Conservation (phyloP, 2,113 vertebrate species). For the Anseranas semipalmata region DNA sequence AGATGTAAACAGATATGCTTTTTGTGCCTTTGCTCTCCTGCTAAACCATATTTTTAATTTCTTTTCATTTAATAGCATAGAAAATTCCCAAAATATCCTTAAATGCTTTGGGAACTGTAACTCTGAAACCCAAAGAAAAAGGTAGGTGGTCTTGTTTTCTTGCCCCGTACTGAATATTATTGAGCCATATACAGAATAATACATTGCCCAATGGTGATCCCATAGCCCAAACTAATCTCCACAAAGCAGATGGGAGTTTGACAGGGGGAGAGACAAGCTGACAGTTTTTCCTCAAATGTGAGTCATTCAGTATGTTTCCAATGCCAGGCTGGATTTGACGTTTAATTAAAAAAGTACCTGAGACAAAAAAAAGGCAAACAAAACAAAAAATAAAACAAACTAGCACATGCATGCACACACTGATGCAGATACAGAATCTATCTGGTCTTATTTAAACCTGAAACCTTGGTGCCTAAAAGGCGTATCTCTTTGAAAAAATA, state of each 20-base stretch:
- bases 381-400: not conserved
- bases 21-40: not conserved
- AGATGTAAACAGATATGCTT: not conserved
- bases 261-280: conserved; percentile 56
- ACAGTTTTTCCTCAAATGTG: conserved; percentile 62
- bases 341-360: conserved; percentile 66
- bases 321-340: conserved; percentile 48
- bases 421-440: conserved; percentile 13
- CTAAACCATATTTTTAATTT: not conserved
- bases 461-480: conserved; percentile 28
- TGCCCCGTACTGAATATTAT: not conserved
- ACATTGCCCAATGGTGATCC: conserved; percentile 43
- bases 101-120: not conserved
- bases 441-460: conserved; percentile 56
- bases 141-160: conserved; percentile 21
- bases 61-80: not conserved
- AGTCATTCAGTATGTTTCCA: conserved; percentile 25
- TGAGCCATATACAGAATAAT: not conserved
- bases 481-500: not conserved
- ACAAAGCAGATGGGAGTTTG: conserved; percentile 37
- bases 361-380: not conserved
- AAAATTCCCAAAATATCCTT: conserved; percentile 9
- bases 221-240: conserved; percentile 52
- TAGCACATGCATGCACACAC: accelerated
- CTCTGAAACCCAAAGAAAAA: not conserved